A percentile compares a stretch with the other conserved stretches of the same genome.
Evolutionary conservation across 2,888 invertebrate genomes (phyloP).

Genomic region (Apantesis nais): DNA sequence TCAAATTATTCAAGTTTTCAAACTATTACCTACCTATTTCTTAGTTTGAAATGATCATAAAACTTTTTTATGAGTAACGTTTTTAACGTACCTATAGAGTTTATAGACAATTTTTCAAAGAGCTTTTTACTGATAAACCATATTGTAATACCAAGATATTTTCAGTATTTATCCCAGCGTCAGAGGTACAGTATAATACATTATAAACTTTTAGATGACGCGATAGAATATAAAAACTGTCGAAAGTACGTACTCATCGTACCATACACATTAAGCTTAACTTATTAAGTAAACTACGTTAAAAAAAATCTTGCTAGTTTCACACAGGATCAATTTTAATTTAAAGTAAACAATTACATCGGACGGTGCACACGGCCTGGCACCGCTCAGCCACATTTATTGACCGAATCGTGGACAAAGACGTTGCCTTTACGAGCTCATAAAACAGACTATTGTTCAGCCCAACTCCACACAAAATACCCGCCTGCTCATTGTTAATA

Average conservation of each 20-base stretch:
- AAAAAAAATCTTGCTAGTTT: conserved; percentile 23
- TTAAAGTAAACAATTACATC: conserved; percentile 42
- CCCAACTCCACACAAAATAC: conserved; percentile 71
- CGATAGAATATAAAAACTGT: not conserved
- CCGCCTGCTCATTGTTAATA: conserved; percentile 76
- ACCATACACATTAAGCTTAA: not conserved
- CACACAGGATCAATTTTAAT: conserved; percentile 48
- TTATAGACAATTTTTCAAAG: not conserved
- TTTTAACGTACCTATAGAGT: no score
- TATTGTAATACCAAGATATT: no score
- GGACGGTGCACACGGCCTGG: conserved; percentile 30
- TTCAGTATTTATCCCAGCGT: not conserved
- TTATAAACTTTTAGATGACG: not conserved
- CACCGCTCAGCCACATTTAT: conserved; percentile 67
- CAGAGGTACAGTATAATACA: no score
- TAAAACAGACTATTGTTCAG: conserved; percentile 78
- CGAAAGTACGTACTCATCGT: not conserved
- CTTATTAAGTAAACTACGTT: not conserved
- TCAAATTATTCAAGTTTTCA: no score
- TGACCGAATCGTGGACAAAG: conserved; percentile 76
- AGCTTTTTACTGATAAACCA: not conserved
- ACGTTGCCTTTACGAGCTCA: conserved; percentile 73
- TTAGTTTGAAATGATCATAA: no score
- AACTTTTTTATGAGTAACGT: no score
- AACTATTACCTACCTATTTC: no score